Evolutionary conservation across 2,113 vertebrate species (phyloP), one percentile per base, ranked within the genome.

Genomic region (Mastomys natalensis): DNA sequence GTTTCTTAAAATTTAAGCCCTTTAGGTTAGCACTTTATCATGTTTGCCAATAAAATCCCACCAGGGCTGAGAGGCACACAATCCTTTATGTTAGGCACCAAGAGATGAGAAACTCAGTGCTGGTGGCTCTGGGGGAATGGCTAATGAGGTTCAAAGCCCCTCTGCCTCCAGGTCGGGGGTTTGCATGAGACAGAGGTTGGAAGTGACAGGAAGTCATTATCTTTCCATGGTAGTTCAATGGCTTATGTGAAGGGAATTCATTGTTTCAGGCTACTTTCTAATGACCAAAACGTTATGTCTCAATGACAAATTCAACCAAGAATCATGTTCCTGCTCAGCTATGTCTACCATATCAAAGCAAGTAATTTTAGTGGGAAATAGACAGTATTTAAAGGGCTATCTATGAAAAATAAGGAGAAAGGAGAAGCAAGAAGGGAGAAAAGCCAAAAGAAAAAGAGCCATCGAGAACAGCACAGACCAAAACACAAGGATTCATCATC

Each of bases 131-230:
- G 58, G 90, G 95, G 95, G 93, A 78, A 96, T 94, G 88, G 92
- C 95, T 98, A 97, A 98, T 96, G 96, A 97, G 97, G 86, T 95
- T 95, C 90, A 97, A 95, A 97, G 85, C 77, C 93, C 96, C 94
- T 95, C 82, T 78, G 95, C 95, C 93, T 95, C 72, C 80, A 86
- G 97, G 97, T 97, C 94, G 90, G 93, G 60, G 97, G 88, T 96
- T 95, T 91, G 93, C 93, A 95, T 91, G 88, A 95, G 85, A 96
- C 96, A 86, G 92, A 74, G 72, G 93, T 78, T 96, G 85, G 68
- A 58, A 96, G 45, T 95, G 97, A 97, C 97, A 97, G 97, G 95
- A 97, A 98, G 95, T 97, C 92, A 0, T 97, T 97, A 98, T 86
- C 66, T 94, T 96, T 91, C 96, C 92, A 92, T 90, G 97, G 96